phyloP scores from a whole-genome alignment of 2,888 invertebrate species.

The Strigamia crassipes region DNA sequence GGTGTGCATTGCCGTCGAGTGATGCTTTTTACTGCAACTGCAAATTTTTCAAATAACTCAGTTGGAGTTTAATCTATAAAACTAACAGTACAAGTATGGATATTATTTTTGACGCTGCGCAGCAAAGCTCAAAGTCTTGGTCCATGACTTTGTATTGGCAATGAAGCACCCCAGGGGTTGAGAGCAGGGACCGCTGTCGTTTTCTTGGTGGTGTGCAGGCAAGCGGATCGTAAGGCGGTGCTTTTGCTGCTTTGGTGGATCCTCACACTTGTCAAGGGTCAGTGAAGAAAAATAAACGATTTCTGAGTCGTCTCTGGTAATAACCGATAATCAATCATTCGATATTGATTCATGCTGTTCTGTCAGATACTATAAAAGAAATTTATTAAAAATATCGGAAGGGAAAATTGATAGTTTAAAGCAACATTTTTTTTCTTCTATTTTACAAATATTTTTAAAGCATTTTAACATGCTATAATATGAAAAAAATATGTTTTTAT shows the following conservation, averaged over 20 bases:
- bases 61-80: conserved; percentile 24
- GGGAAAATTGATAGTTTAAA: conserved; percentile 5
- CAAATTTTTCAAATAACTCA: conserved; percentile 13
- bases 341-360: conserved; percentile 3
- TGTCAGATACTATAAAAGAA: conserved; percentile 4
- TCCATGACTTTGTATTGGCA: conserved; percentile 28
- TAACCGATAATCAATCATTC: conserved; percentile 28
- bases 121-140: conserved; percentile 6
- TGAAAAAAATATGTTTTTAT: not conserved
- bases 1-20: not conserved
- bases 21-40: not conserved
- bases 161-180: conserved; percentile 31
- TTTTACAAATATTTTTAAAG: not conserved
- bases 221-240: conserved; percentile 14
- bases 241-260: conserved; percentile 31
- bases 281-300: conserved; percentile 31
- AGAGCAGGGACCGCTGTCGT: conserved; percentile 12
- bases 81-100: conserved; percentile 27
- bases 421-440: not conserved
- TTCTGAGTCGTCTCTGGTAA: conserved; percentile 13
- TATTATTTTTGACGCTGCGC: conserved; percentile 28
- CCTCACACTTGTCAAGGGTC: conserved; percentile 30
- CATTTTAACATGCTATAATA: not conserved
- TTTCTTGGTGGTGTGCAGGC: conserved; percentile 19
- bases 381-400: conserved; percentile 30